Evolutionary conservation across 2,888 invertebrate genomes (phyloP), one percentile per base, ranked within the genome.

Genomic region (Lepidochrysops patricia): DNA sequence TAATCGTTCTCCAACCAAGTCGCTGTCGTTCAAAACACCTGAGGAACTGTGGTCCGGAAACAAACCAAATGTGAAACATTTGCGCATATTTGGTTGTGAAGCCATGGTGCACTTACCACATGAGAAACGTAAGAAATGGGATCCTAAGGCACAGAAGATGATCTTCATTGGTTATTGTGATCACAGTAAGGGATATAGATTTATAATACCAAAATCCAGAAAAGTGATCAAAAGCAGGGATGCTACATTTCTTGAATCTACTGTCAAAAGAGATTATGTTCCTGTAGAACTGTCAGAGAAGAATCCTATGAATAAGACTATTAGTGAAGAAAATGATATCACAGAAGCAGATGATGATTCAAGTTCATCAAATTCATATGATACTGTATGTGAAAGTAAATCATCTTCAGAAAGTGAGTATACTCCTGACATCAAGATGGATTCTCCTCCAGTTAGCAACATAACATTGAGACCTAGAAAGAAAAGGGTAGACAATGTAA

Each of bases 151-250:
- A 57, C 62, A 64, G 15, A 66, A 68, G 59, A 61, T 70, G 27
- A 69, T 73, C n/a, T 72, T 79, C 37, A 68, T 79, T 43, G 81
- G 79, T 5, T 79, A 81, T 59, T 67, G 69, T 61, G 74, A 74
- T 26, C 50, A 66, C 32, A 63, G 62, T 1, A 74, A 76, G 60
- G 72, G 72, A 1, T 75, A 71, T 64, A 35, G 68, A 43, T 68
- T 69, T 4, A 57, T 66, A 6, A 15, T 62, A 50, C 63, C 64
- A 9, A 58, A 25, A 2, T 13, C 60, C 6, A 54, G 57, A 35
- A 61, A 9, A 15, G 56, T 48, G 1, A 48, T 61, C 7, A 62
- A 62, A 15, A 64, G 62, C 9, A 62, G 60, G 26, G 60, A 64
- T 61, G 64, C 58, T 13, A 19, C 23, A 5, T 64, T 64, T 37